A percentile compares a stretch with the other conserved stretches of the same genome.
Conservation (phyloP, 2,797 vertebrate species). For the Geotria australis region DNA sequence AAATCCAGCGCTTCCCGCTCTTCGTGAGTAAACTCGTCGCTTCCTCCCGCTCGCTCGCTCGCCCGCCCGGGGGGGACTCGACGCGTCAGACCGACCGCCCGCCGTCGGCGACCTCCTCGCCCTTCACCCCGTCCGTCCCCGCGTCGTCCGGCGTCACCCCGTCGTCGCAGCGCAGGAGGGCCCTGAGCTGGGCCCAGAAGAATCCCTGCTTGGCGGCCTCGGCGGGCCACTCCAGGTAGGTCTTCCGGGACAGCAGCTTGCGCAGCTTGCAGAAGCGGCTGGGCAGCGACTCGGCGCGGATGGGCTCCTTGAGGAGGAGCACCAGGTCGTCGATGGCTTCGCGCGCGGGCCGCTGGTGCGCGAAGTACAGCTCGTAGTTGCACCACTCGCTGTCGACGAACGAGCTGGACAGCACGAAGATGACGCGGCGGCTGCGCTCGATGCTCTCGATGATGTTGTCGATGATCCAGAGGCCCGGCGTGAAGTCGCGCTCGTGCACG, state of each 20-base stretch:
- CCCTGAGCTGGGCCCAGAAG: conserved; percentile 36
- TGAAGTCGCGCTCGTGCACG: conserved; percentile 49
- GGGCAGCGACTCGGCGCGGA: conserved; percentile 20
- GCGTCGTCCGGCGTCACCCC: neutral
- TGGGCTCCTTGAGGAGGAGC: conserved; percentile 32
- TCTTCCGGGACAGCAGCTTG: conserved; percentile 34
- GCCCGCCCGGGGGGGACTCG: too few relatives aligned
- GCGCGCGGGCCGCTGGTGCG: conserved; percentile 37
- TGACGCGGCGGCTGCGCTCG: conserved; percentile 36
- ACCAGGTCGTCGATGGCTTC: conserved; percentile 29
- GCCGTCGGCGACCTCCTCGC: too few relatives aligned
- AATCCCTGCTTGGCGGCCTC: conserved; percentile 21
- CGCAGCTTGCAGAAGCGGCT: conserved; percentile 36
- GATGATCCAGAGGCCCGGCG: conserved; percentile 43
- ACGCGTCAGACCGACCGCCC: too few relatives aligned
- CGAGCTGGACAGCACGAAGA: conserved; percentile 32
- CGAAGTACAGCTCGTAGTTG: conserved; percentile 53
- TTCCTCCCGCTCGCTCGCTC: too few relatives aligned
- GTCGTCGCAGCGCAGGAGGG: conserved; percentile 14
- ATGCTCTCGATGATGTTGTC: conserved; percentile 68
- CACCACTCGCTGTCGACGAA: conserved; percentile 60
- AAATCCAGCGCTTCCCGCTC: too few relatives aligned
- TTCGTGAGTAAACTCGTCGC: too few relatives aligned
- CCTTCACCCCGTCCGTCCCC: too few relatives aligned
- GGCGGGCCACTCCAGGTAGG: conserved; percentile 42